Evolutionary conservation across 2,888 invertebrate species (phyloP).

Genomic region (Dioctria linearis): DNA sequence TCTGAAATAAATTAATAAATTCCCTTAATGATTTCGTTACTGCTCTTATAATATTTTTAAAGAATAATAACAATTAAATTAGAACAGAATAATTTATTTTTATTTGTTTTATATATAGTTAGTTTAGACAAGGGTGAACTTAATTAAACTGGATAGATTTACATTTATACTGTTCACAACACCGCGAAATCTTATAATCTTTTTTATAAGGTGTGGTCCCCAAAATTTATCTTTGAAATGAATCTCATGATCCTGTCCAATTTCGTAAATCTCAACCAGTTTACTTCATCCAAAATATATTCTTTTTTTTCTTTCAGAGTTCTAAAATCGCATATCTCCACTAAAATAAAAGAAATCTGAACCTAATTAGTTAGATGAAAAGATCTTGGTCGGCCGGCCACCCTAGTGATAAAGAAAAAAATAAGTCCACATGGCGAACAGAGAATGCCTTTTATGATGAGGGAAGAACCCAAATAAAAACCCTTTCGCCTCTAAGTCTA

Average conservation of each 20-base stretch:
- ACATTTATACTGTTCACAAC: too few species aligned
- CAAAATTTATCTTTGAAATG: not conserved
- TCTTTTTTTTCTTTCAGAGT: not conserved
- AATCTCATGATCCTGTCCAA: not conserved
- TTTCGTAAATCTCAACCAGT: not conserved
- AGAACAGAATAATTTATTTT: too few species aligned
- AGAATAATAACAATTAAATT: too few species aligned
- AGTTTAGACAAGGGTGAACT: too few species aligned
- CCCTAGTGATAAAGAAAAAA: constrained; percentile 23
- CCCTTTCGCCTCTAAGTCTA: constrained; percentile 33
- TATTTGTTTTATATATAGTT: too few species aligned
- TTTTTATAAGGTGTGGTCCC: not conserved
- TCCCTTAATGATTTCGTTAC: too few species aligned
- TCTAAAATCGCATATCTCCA: constrained; percentile 4
- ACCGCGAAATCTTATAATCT: not conserved
- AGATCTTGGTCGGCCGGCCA: not conserved
- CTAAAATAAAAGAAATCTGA: constrained; percentile 4
- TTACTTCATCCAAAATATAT: not conserved
- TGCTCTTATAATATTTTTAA: too few species aligned
- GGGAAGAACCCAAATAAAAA: constrained; percentile 11
- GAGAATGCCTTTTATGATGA: constrained; percentile 41
- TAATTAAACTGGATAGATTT: too few species aligned
- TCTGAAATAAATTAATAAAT: too few species aligned
- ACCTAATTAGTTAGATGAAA: not conserved
- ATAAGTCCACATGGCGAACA: constrained; percentile 41